Conservation (phyloP, 2,888 invertebrate genomes). For the Acleris laterana region DNA sequence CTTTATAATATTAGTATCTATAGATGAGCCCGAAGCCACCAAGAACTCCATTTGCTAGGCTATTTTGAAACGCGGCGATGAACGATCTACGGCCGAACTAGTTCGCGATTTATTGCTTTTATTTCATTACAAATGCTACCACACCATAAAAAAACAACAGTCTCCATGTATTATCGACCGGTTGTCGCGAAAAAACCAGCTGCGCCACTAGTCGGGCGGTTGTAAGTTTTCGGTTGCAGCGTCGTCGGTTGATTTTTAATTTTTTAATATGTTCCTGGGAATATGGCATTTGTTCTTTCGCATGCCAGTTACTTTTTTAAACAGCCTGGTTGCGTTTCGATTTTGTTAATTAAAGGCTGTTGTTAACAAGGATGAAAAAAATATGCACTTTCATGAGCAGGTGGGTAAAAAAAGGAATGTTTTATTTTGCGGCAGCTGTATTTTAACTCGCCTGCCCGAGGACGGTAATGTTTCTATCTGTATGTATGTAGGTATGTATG, state of each 20-base stretch:
- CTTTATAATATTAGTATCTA: too few species aligned
- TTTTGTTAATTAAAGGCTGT: too few species aligned
- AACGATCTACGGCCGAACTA: conserved; percentile 15
- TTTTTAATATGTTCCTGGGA: conserved; percentile 38
- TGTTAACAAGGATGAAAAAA: neutral
- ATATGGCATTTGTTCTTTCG: conserved; percentile 31
- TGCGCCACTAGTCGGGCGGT: conserved; percentile 3
- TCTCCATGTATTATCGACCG: conserved; percentile 28
- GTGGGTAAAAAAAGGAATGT: neutral
- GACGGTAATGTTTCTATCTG: too few species aligned
- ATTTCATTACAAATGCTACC: conserved; percentile 30
- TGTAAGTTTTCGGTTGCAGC: conserved; percentile 51
- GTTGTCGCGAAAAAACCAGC: conserved; percentile 36
- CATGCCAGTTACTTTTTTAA: conserved; percentile 15
- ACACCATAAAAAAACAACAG: neutral
- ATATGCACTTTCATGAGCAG: too few species aligned
- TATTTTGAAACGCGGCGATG: too few species aligned
- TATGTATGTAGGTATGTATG: too few species aligned
- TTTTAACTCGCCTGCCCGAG: neutral
- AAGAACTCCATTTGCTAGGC: too few species aligned
- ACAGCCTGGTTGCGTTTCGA: too few species aligned
- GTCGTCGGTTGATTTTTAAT: conserved; percentile 43
- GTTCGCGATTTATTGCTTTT: conserved; percentile 27
- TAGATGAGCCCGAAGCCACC: too few species aligned
- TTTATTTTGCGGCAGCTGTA: neutral